phyloP scores from a whole-genome alignment of 2,797 vertebrate species.

The Stomatorhinus walkeri region DNA sequence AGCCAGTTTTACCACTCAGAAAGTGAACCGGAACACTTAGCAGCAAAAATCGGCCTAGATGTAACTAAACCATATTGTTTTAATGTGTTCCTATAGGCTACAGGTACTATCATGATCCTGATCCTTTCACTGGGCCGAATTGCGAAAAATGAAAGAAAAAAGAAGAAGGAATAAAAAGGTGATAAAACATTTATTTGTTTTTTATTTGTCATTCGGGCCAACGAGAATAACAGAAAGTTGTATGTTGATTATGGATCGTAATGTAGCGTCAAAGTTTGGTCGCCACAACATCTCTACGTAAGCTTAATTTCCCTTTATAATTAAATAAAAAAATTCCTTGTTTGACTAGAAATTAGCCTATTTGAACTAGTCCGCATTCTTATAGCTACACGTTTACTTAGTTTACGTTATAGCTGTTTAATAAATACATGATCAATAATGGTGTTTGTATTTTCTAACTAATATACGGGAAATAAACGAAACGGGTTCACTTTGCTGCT shows the following conservation, averaged over 20 bases:
- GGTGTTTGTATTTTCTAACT: not conserved
- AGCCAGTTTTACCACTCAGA: not conserved
- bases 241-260: not conserved
- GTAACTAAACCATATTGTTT: not conserved
- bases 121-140: not conserved
- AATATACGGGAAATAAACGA: not conserved
- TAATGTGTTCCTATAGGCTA: not conserved
- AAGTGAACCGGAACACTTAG: not conserved
- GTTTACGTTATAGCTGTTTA: not conserved
- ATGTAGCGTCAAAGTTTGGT: not conserved
- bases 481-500: not conserved
- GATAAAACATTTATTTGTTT: not conserved
- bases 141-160: not conserved
- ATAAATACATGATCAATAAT: not conserved
- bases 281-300: not conserved
- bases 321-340: not conserved
- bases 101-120: not conserved
- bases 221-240: not conserved
- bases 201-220: not conserved
- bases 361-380: not conserved
- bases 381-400: not conserved
- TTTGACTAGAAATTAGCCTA: not conserved
- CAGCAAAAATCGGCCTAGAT: not conserved
- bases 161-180: conserved; percentile 3
- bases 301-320: not conserved